Evolutionary conservation across 1,140 invertebrate species (phyloP).

Genomic region (Planococcus citri): DNA sequence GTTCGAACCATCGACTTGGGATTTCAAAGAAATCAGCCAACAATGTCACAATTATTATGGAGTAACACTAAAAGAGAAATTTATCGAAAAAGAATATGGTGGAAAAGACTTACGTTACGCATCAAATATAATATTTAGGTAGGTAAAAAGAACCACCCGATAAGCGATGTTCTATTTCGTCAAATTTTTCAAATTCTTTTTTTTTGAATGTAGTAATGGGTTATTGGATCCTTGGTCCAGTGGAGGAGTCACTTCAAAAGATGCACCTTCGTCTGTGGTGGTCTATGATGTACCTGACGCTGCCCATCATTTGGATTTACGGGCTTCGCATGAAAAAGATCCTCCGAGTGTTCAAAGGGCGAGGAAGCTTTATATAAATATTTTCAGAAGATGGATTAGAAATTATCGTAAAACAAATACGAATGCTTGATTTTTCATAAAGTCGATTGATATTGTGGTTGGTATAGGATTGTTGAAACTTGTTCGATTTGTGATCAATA

Average conservation of each 20-base stretch:
- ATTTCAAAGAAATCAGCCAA: constrained; percentile 49
- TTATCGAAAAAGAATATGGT: constrained; percentile 65
- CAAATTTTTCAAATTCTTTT: constrained; percentile 12
- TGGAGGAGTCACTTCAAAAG: constrained; percentile 61
- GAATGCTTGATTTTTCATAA: no score
- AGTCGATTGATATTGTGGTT: no score
- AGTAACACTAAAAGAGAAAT: constrained; percentile 49
- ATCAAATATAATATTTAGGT: constrained; percentile 76
- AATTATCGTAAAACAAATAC: background rate
- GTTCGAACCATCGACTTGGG: constrained; percentile 65
- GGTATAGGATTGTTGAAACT: no score
- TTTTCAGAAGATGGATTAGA: constrained; percentile 21
- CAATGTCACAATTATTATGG: constrained; percentile 56
- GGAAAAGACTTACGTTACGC: constrained; percentile 53
- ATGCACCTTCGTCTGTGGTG: constrained; percentile 49
- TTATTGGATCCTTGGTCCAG: constrained; percentile 84
- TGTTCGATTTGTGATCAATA: no score
- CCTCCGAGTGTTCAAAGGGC: constrained; percentile 53
- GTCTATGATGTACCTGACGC: constrained; percentile 76
- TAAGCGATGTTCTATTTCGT: no score
- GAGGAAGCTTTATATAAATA: constrained; percentile 35
- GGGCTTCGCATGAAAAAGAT: constrained; percentile 54
- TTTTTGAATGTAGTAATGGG: constrained; percentile 65
- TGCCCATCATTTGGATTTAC: constrained; percentile 86
- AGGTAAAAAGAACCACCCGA: background rate